Base-by-base conservation (phyloP, 2,113 vertebrate genomes). In the Vombatus ursinus region DNA sequence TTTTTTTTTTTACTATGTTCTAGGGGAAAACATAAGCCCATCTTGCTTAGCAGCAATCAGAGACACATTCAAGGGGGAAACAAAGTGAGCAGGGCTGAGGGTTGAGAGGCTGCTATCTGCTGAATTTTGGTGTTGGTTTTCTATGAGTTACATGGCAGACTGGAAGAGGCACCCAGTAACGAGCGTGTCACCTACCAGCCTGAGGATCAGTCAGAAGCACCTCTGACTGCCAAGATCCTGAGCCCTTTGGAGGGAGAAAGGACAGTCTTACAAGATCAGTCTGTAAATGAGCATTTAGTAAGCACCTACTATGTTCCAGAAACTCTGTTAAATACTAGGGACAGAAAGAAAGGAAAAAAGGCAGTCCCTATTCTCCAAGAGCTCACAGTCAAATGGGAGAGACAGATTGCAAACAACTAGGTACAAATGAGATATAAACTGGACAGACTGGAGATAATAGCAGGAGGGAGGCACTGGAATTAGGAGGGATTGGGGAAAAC, bases 21-120 rank as follows among this genome's bases (percentile, higher is more conserved):
- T 24, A 25, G 91, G 94, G 95, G 95, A 48, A 91, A 96, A 94
- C 95, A 92, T 3, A 44, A 96, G 61, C 94, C 94, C 92, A 96
- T 93, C 84, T 3, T 31, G 92, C 96, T 93, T 53, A 31, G 94
- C 24, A 52, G 92, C 93, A 50, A 91, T 3, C 37, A 91, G 92
- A 52, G 93, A 92, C 51, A 0, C 91, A 94, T 97, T 95, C 94
- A 89, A 94, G 95, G 92, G 96, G 89, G 96, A 95, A 96, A 97
- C 95, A 93, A 98, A 96, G 94, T 57, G 7, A 3, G 47, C 49
- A 6, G 1, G 92, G 52, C 48, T 91, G n/a, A 44, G 19, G 16
- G 5, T 8, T 7, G 68, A 77, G 37, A 77, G 61, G 95, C 95
- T 94, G 93, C 95, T 95, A 93, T 91, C 93, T 97, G 95, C 95